Conservation (phyloP, 53 echinoderm and acorn worm genomes). For the Paracentrotus lividus region DNA sequence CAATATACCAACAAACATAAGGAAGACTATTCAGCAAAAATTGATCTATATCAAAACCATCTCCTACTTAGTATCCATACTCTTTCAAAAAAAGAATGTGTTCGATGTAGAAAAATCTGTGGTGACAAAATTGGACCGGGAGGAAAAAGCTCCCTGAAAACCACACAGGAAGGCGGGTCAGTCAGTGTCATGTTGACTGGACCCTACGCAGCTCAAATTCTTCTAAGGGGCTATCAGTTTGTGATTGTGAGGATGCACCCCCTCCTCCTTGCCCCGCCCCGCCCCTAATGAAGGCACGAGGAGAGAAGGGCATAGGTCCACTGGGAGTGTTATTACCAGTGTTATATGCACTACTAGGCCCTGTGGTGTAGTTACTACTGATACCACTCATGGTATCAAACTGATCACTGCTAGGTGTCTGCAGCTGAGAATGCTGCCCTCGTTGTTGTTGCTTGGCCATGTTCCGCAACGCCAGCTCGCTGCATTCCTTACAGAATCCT, state of each 20-base stretch:
- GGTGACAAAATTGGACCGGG: constrained; percentile 19
- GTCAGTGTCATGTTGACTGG: constrained; percentile 60
- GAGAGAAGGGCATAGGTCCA: constrained; percentile 35
- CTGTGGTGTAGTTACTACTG: constrained; percentile 66
- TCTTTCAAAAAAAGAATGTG: constrained; percentile 34
- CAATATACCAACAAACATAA: not conserved
- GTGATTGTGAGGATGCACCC: constrained; percentile 43
- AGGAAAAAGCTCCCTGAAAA: constrained; percentile 20
- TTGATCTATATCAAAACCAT: constrained; percentile 47
- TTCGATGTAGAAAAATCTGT: constrained; percentile 28
- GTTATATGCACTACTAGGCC: constrained; percentile 52
- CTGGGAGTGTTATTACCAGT: constrained; percentile 63
- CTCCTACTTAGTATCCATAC: not conserved
- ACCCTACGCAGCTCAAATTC: constrained; percentile 64
- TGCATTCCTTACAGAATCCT: constrained; percentile 80
- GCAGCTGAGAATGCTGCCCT: not conserved
- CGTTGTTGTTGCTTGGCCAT: constrained; percentile 55
- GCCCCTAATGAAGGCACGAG: constrained; percentile 31
- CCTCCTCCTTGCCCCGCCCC: constrained; percentile 9
- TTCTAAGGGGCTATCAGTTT: constrained; percentile 62
- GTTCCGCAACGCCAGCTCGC: constrained; percentile 71
- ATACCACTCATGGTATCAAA: constrained; percentile 64
- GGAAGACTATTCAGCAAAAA: constrained; percentile 56
- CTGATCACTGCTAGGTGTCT: constrained; percentile 58
- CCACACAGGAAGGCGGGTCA: not conserved